Evolutionary conservation across 1,140 invertebrate species (phyloP), one percentile per base, ranked within the genome.

Genomic region (Drosophila sp.): DNA sequence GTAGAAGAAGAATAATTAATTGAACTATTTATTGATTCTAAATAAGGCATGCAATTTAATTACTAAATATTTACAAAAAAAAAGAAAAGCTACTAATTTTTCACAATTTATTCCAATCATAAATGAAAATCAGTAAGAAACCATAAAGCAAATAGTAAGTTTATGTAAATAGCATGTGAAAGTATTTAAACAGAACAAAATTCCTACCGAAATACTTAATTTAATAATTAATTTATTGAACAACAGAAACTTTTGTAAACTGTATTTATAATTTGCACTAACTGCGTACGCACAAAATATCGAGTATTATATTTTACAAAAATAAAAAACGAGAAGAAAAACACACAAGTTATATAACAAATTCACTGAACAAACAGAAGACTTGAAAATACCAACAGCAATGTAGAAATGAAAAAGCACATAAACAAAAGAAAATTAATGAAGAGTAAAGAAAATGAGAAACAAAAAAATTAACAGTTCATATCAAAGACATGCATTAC

Each of bases 181-280:
- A 69, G 62, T 78, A 86, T 81, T 86, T 50, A 29, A 81, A 81
- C 50, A 78, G 65, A 87, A 69, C 75, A 87, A 87, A 82, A 87
- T 89, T 89, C 83, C 82, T 89, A 87, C 82, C 82, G 82, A 87
- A 79, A 74, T 59, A 76, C 62, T 73, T 66, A 61, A 64, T 78
- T 86, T 40, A 80, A 64, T 64, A 86, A 70, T 61, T 58, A 9
- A 46, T 46, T 65, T 38, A 18, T 27, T 14, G 14, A 27, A 13
- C 32, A 48, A 40, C 66, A 63, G 62, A 58, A 71, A 53, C 25
- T 32, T 32, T 32, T 32, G 32, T 32, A 9, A 53, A 41, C 25
- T 36, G 25, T 46, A 48, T 27, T 61, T n/a, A 38, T 16, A 13
- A 50, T 54, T 73, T 69, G 61, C 48, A 72, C 56, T 34, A 46